Evolutionary conservation across 2,113 vertebrate species (phyloP), one percentile per base, ranked within the genome.

Genomic region (Falcunculus frontatus): DNA sequence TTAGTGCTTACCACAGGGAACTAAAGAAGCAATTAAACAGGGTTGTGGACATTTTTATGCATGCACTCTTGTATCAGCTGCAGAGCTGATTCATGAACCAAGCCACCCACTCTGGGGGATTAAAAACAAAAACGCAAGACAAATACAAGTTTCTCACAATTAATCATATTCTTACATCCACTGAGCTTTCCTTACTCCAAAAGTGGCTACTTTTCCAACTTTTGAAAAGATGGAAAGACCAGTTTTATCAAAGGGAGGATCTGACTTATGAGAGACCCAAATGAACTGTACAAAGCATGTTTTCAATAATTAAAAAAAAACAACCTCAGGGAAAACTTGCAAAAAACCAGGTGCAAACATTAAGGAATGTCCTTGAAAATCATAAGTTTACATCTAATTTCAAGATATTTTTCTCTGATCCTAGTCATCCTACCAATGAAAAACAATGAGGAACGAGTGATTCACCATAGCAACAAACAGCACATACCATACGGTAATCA

Each of bases 401-500:
- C 67, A 72, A 87, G 55, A 67, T 89, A 97, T 85, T 96, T 97
- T 97, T 95, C 78, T 82, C 59, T 63, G 68, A 86, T 81, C 83
- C 57, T 78, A 94, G 76, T 94, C 55, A 95, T 89, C 35, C 44
- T 87, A 86, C 69, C 86, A 87, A 46, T 91, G 75, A 89, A 96
- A 96, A 97, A 64, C 64, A 81, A 92, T 52, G 41, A 96, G 73
- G 78, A 93, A 47, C 77, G 97, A 91, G 62, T 69, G 90, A 95
- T 88, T 95, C 46, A 30, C 80, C 83, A 87, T 18, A 74, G 86
- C 64, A 96, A 95, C 57, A 92, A 87, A 94, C 1, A 85, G 33
- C 56, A 91, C 47, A 65, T 59, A 83, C 57, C 85, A 49, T 60
- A 79, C 20, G 37, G 47, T 79, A 95, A 95, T 89, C 30, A 84